These are phyloP conservation scores for Pocota personata DNA, from an alignment of 2,888 invertebrate genomes.

Conservation along the genomic window DNA sequence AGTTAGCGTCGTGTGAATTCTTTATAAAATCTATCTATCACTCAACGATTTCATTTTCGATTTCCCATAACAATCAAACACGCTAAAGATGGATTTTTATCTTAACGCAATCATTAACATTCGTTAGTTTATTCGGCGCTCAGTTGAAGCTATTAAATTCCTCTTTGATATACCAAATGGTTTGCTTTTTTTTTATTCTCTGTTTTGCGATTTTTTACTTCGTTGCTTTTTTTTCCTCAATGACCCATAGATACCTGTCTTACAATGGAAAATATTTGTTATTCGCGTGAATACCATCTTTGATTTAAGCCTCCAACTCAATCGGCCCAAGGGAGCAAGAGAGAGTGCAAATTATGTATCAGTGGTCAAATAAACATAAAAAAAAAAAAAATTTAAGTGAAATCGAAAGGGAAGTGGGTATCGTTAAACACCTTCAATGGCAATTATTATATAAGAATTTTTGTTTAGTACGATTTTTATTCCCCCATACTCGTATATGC, in stretches of 20 bases:
- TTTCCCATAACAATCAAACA: neutral
- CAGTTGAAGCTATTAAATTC: slow-evolving; percentile 15
- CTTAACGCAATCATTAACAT: slow-evolving; percentile 25
- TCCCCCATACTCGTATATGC: neutral
- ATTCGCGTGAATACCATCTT: slow-evolving; percentile 48
- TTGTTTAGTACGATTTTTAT: too few relatives aligned
- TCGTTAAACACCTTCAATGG: slow-evolving; percentile 49
- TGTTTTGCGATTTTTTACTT: neutral
- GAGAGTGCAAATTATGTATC: slow-evolving; percentile 54
- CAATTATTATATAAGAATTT: slow-evolving; percentile 41
- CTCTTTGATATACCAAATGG: neutral
- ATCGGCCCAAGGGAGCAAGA: slow-evolving; percentile 15
- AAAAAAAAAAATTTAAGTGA: slow-evolving; percentile 29
- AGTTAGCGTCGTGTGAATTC: neutral
- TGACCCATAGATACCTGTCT: slow-evolving; percentile 1
- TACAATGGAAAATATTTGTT: slow-evolving; percentile 28
- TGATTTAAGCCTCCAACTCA: slow-evolving; percentile 19
- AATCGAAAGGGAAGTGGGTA: slow-evolving; percentile 66
- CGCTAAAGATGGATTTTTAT: slow-evolving; percentile 4
- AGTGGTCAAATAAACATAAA: slow-evolving; percentile 6
- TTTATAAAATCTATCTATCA: neutral
- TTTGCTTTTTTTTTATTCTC: neutral
- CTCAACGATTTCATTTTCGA: neutral
- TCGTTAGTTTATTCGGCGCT: neutral
- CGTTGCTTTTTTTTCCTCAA: neutral